Evolutionary conservation across 2,797 vertebrate species (phyloP), one percentile per base, ranked within the genome.

Genomic region (Semaprochilodus insignis): DNA sequence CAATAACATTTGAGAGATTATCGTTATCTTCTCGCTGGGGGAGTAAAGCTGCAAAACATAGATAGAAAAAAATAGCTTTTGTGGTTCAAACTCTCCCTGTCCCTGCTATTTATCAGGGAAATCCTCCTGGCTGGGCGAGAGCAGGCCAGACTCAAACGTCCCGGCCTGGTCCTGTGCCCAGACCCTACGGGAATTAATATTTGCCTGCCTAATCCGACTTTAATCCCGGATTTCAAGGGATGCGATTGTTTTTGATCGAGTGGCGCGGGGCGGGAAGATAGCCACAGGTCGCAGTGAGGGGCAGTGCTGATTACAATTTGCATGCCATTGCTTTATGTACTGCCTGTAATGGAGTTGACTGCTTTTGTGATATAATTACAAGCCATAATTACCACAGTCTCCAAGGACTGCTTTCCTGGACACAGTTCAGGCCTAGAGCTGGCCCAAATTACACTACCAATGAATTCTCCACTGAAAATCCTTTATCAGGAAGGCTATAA

Each of bases 211-310:
- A 90, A 90, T 90, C 89, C 86, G 34, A 23, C 75, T 83, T 73
- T 88, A 88, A 89, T 87, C 84, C 85, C 78, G 76, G 82, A 87
- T 90, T 85, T 87, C 51, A 86, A 84, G 77, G 81, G 86, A 83
- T 81, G 77, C 80, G 85, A 88, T 83, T 88, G 88, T 88, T 89
- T 88, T 86, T 86, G 84, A 63, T 78, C 66, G 65, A 71, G 79
- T 48, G n/a, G 52, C 52, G 59, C 63, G 48, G 77, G 81, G 62
- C 75, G 60, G 86, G 40, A 31, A 77, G 67, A 78, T 57, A 75
- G 59, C 48, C 72, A 66, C 73, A 76, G 84, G 81, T 82, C 72
- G 73, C 36, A 21, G 17, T 21, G 44, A 77, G 34, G 75, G 17
- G 17, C 44, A 40, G 27, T n/a, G 67, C 17, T 54, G 19, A 74